Conservation (phyloP, 2,888 invertebrate genomes). For the Parnassius mnemosyne region DNA sequence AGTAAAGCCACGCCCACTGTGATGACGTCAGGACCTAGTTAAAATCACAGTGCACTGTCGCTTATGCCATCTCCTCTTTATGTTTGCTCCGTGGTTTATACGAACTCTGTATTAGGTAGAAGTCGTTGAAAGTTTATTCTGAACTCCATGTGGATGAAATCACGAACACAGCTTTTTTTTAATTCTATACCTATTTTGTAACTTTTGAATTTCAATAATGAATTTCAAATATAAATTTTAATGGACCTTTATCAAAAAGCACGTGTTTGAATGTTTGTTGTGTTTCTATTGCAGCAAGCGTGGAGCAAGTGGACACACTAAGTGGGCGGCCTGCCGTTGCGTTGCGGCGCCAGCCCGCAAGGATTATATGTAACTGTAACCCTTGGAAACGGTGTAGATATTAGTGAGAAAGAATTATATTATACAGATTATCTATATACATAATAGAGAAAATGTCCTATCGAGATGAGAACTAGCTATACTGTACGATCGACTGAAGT, state of each 20-base stretch:
- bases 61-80: too few species aligned
- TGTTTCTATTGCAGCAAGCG: constrained; percentile 51
- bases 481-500: constrained; percentile 74
- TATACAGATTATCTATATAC: constrained; percentile 80
- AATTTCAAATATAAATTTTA: too few species aligned
- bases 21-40: too few species aligned
- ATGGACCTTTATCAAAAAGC: not conserved
- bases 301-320: constrained; percentile 79
- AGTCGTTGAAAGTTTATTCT: too few species aligned
- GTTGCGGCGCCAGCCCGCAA: constrained; percentile 42
- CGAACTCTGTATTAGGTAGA: too few species aligned
- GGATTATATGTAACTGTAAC: constrained; percentile 71
- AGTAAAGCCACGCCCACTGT: too few species aligned
- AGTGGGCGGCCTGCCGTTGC: constrained; percentile 42
- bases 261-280: constrained; percentile 24
- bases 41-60: too few species aligned
- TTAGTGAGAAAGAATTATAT: constrained; percentile 79
- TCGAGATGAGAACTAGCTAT: constrained; percentile 70
- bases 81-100: too few species aligned
- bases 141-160: too few species aligned
- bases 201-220: too few species aligned
- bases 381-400: constrained; percentile 79
- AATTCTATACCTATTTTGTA: too few species aligned
- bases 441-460: constrained; percentile 77
- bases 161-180: too few species aligned